Base-by-base conservation (phyloP, 2,888 invertebrate genomes). In the Pandemis corylana region DNA sequence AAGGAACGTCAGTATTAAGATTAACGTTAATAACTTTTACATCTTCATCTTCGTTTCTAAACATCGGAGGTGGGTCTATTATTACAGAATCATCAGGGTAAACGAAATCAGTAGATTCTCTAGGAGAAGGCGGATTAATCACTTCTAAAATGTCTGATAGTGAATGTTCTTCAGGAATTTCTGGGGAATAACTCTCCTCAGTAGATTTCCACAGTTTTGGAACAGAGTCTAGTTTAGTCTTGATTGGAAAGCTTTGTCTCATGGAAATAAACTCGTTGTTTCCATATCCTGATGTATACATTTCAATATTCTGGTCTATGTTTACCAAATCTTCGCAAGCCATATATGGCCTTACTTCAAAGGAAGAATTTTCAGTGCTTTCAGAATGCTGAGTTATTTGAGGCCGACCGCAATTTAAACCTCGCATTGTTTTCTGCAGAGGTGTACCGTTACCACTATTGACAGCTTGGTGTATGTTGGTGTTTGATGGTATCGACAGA, bases 281-380 rank as follows among this genome's bases (percentile, higher is more conserved):
- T 56, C 86, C 86, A 78, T 81, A 88, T 28, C 90, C 89, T 67
- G 92, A 82, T 74, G 88, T 90, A 78, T 91, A 90, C 61, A 96
- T 94, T 85, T 94, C 94, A 10, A 93, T 93, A 85, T 95, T 95
- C 82, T 95, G 96, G 83, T 96, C 95, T 83, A 96, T 94, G 86
- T 96, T 95, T 12, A 95, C 94, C 77, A 97, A 89, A 92, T 97
- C 95, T 87, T 97, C 96, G 84, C 96, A 96, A 10, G 96, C 96
- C 89, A 95, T 95, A 79, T 95, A 96, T 20, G 95, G 86, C 44
- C 95, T 90, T 36, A 90, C 93, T 80, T 95, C 95, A 80, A 95
- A 95, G 80, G 95, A 95, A 64, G 95, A 95, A 82, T 95, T 94
- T 80, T 95, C 95, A 20, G 95, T 95, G 78, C 94, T 95, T 86